Evolutionary conservation across 2,888 invertebrate species (phyloP), one percentile per base, ranked within the genome.

Genomic region (Pristionchus mayeri): DNA sequence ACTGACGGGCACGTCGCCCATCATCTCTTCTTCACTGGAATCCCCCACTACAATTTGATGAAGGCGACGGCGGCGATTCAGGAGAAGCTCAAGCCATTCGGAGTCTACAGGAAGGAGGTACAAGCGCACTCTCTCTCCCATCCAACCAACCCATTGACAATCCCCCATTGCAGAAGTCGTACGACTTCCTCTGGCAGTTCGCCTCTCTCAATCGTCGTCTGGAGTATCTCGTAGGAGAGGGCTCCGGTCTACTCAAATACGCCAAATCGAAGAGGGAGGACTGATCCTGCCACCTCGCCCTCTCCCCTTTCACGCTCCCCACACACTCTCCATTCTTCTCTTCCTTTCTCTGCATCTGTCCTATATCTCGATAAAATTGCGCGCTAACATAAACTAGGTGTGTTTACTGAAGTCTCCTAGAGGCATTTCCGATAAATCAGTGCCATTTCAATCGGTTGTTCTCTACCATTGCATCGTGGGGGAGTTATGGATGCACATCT

Each of bases 1-100:
- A 89, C 91, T 27, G 90, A 90, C 60, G 90, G 90, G 11, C 90
- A 90, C 78, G 90, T 90, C 37, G 91, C 88, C 30, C 90, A 90
- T 83, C 90, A 90, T 76, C 86, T 90, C 67, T 90, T 90, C 87
- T 90, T 90, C 89, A 91, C 91, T 2, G 83, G 84, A 34, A 88
- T 90, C 48, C 91, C 90, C 11, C 90, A 90, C 84, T 90, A 90
- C 82, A 85, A 90, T 81, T 85, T 90, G 30, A 86, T 86, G 85
- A 85, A 87, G 52, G 90, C 90, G 30, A 90, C 90, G 3, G 75
- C 86, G 27, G 90, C 89, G 13, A 84, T 90, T 57, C 86, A 86
- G 44, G 63, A 84, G 44, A 84, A 84, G 27, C 75, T 84, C 71
- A 24, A 27, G 16, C 84, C 84, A 7, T 52, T 44, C 84, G 75